Percentiles rank a stretch among this genome's conserved stretches.
Evolutionary conservation across 1,140 invertebrate genomes (phyloP).

Genomic region (Drosophila insularis): DNA sequence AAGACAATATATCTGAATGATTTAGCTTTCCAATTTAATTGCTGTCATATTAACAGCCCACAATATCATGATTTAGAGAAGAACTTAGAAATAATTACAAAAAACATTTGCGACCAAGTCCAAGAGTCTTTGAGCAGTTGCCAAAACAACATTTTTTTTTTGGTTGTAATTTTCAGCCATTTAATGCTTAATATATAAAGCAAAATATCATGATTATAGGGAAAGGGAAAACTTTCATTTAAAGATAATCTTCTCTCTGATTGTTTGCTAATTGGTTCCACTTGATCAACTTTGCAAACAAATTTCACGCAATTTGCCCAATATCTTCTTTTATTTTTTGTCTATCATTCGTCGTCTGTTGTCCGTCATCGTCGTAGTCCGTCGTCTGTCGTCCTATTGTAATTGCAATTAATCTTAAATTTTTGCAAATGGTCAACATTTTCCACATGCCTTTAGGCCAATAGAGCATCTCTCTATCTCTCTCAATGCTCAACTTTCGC

Average conservation of each 20-base stretch:
- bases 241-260: conserved; percentile 1
- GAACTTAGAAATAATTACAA: too few species aligned
- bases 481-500: conserved; percentile 41
- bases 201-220: not conserved
- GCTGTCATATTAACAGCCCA: too few species aligned
- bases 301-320: not conserved
- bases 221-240: not conserved
- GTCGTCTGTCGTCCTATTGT: not conserved
- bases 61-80: too few species aligned
- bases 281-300: conserved; percentile 3
- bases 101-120: too few species aligned
- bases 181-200: not conserved
- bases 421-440: conserved; percentile 20
- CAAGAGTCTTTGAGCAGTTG: too few species aligned
- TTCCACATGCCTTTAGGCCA: conserved; percentile 28
- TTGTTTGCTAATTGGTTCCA: conserved; percentile 1
- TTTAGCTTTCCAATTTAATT: too few species aligned
- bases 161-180: not conserved
- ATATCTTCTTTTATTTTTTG: not conserved
- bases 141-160: too few species aligned
- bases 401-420: conserved; percentile 11
- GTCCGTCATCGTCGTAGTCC: not conserved
- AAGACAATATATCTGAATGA: too few species aligned
- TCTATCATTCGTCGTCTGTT: not conserved
- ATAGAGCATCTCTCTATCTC: conserved; percentile 17